Evolutionary conservation across 2,113 vertebrate genomes (phyloP), one percentile per base, ranked within the genome.

Genomic region (Paraplagusia blochii): DNA sequence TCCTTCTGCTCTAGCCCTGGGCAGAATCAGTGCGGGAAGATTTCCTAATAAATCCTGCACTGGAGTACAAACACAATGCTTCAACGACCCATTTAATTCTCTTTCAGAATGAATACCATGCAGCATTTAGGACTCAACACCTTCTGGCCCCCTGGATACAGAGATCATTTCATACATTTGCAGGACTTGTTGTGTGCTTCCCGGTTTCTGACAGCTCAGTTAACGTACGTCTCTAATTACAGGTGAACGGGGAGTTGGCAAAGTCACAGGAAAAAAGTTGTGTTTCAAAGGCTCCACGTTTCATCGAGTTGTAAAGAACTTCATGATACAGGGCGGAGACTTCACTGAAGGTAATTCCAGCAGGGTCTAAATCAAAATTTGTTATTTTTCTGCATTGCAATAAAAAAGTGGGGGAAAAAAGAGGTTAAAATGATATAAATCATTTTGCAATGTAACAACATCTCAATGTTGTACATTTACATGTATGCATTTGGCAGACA

Each of bases 251-350:
- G 94, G 95, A 90, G 91, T 90, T 66, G 95, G 97, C 68, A 98
- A 95, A 95, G 90, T 90, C 80, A 98, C 97, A 58, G 92, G 93
- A 51, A 99, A 98, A 93, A 94, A 98, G 81, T 90, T 99, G 66
- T 98, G 95, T 85, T 99, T 92, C 84, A 98, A 98, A 92, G 95
- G 96, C 80, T 98, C 97, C 68, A 98, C 96, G 0, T 99, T 99
- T 90, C 97, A 99, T 76, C 91, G 97, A 72, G 94, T 98, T 82
- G 97, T 99, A 81, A 99, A 98, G 92, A 98, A 95, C 91, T 99
- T 99, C 90, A 99, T 99, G 96, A 92, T 99, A 86, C 97, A 99
- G 87, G 97, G 97, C 72, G 97, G 97, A 80, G 97, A 99, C 92
- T 98, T 99, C 92, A 97, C 95, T 0, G 96, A 99, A 94, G 97